phyloP scores from a whole-genome alignment of 2,113 vertebrate species.

The Chloropsis cyanopogon region DNA sequence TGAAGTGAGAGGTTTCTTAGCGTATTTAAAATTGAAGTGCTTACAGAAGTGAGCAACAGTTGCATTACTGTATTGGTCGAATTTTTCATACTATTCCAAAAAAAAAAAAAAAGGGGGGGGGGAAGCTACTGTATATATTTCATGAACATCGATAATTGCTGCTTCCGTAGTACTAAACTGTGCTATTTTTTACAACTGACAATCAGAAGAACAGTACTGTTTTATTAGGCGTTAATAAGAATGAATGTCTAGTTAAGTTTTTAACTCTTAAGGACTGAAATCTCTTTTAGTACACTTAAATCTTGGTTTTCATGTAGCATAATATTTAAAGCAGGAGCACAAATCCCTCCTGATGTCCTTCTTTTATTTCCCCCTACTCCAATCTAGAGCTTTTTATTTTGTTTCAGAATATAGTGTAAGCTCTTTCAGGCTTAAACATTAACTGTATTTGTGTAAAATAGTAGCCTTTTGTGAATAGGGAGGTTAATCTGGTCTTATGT shows the following conservation, averaged over 20 bases:
- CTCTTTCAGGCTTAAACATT: neutral
- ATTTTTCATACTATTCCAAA: neutral
- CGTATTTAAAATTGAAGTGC: neutral
- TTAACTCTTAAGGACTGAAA: neutral
- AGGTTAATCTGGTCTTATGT: neutral
- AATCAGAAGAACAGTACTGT: neutral
- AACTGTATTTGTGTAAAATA: neutral
- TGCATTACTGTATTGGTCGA: neutral
- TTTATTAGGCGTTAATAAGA: neutral
- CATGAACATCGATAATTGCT: neutral
- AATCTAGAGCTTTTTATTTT: neutral
- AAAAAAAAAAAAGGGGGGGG: neutral
- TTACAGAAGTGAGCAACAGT: neutral
- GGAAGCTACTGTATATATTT: neutral
- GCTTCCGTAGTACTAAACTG: neutral
- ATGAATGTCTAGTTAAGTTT: neutral
- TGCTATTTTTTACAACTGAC: neutral
- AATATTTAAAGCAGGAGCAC: neutral
- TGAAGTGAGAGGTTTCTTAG: neutral
- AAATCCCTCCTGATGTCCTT: neutral
- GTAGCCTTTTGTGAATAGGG: neutral
- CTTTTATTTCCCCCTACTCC: neutral
- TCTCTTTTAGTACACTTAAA: neutral
- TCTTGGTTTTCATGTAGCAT: neutral
- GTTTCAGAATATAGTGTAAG: neutral